These are phyloP conservation scores for Xiphorhynchus elegans DNA, from an alignment of 2,113 vertebrate genomes.

Conservation along the genomic window DNA sequence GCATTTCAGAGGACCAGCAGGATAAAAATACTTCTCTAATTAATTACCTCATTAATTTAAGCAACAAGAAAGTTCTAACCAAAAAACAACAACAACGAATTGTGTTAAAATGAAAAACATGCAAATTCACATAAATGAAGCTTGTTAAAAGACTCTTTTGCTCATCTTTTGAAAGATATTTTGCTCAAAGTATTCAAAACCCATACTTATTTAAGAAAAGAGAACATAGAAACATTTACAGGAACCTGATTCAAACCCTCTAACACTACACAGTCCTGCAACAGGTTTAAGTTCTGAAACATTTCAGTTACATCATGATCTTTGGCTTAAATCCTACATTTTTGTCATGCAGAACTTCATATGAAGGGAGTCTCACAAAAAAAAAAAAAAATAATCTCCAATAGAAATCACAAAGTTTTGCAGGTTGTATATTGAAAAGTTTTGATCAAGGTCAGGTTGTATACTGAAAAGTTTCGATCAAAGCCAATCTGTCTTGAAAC, in stretches of 20 bases:
- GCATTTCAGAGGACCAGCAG: neutral
- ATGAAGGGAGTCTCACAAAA: neutral
- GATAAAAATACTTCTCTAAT: neutral
- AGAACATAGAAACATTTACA: neutral
- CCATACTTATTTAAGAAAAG: neutral
- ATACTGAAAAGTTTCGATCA: neutral
- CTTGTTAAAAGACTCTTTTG: neutral
- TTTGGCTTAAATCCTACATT: neutral
- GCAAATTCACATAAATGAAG: neutral
- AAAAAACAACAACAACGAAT: neutral
- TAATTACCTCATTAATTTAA: neutral
- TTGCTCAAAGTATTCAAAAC: neutral
- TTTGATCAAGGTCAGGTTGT: neutral
- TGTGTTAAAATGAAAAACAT: neutral
- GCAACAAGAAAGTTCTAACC: neutral
- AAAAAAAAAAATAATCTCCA: neutral
- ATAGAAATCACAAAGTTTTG: neutral
- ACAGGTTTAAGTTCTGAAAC: neutral
- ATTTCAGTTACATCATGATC: neutral
- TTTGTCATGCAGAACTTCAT: neutral
- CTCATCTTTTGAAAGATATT: neutral
- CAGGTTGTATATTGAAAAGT: neutral
- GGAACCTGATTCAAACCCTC: neutral
- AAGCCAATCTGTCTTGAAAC: neutral
- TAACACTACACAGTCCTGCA: neutral